Evolutionary conservation across 1,140 invertebrate species (phyloP), one percentile per base, ranked within the genome.

Genomic region (Caenorhabditis inopinata): DNA sequence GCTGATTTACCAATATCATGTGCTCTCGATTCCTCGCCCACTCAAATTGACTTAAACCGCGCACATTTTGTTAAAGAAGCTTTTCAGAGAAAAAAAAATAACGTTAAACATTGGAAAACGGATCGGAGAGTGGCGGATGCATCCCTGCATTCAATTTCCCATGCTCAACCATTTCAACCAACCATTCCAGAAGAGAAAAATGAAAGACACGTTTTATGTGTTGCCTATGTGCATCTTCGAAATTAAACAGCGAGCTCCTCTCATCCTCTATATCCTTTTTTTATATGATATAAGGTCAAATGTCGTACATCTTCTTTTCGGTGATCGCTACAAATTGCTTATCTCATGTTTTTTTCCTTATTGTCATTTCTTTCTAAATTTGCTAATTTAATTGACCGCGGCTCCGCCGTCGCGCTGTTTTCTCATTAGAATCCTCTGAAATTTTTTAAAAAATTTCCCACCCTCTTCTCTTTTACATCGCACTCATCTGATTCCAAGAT

Each of bases 1-100:
- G 58, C 32, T 68, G 58, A 68, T 68, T 68, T 32, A 68, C 58
- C 58, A 68, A 38, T n/a, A n/a, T 38, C 38, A 58, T 58, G 27
- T 14, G 53, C 53, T 32, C n/a, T n/a, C n/a, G n/a, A n/a, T n/a
- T 32, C 25, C n/a, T 18, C 49, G 18, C 21, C 23, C 23, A 11
- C 21, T 25, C n/a, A n/a, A n/a, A n/a, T n/a, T n/a, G n/a, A n/a
- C n/a, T n/a, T n/a, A n/a, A n/a, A n/a, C n/a, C n/a, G n/a, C n/a
- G n/a, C 27, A 6, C 11, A 42, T 42, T 32, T 32, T 29, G n/a
- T 58, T 58, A 32, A 9, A 12, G 12, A 4, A 14, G 14, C 2
- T 58, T 58, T 2, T 9, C 9, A 68, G 12, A 11, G 12, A 42
- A 35, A 42, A 42, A 38, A 29, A 42, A 14, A n/a, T 9, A 68